A percentile compares a stretch with the other conserved stretches of the same genome.
Conservation (phyloP, 2,888 invertebrate genomes). For the Tetranychus truncatus region DNA sequence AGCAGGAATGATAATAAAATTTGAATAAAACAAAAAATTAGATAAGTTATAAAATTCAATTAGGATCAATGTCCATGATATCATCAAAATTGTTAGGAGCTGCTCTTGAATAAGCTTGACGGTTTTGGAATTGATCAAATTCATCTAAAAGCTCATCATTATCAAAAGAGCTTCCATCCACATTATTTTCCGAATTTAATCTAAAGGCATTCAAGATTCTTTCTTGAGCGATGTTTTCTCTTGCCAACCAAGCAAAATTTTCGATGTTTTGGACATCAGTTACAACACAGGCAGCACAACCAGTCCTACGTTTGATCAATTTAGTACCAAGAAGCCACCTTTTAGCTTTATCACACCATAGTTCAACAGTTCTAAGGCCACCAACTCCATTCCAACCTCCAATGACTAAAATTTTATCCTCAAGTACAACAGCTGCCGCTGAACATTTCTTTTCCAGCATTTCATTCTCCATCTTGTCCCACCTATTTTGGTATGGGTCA, state of each 20-base stretch:
- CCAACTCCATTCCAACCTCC: constrained; percentile 15
- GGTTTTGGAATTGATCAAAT: background rate
- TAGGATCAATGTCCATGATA: background rate
- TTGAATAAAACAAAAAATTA: background rate
- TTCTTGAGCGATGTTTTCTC: constrained; percentile 5
- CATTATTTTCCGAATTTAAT: background rate
- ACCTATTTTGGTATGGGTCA: background rate
- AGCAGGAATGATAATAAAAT: background rate
- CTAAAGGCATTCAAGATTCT: background rate
- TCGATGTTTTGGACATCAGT: constrained; percentile 3
- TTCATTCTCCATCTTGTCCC: constrained; percentile 3
- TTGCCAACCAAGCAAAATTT: constrained; percentile 4
- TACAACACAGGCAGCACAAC: constrained; percentile 13
- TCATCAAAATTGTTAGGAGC: background rate
- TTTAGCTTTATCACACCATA: constrained; percentile 13
- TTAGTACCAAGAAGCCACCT: constrained; percentile 9
- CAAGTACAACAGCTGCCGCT: constrained; percentile 10
- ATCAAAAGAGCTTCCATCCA: background rate
- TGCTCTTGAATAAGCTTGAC: background rate
- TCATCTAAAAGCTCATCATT: background rate
- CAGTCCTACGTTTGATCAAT: constrained; percentile 10
- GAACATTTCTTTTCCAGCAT: constrained; percentile 15
- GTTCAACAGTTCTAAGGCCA: constrained; percentile 11
- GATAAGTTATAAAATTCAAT: background rate
- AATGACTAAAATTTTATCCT: constrained; percentile 8